Evolutionary conservation across 2,113 vertebrate species (phyloP).

Genomic region (Megaceryle torquata): DNA sequence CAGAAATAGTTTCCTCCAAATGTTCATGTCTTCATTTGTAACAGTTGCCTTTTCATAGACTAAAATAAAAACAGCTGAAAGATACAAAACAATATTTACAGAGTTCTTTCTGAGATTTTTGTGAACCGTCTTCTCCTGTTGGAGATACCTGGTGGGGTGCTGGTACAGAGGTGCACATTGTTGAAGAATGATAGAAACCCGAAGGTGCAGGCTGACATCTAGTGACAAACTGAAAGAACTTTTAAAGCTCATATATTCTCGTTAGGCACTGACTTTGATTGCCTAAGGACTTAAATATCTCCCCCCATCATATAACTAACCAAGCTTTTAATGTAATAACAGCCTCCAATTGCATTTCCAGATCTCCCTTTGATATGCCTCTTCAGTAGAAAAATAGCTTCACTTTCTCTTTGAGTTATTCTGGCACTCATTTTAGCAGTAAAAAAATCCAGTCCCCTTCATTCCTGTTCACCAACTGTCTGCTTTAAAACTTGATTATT

Average conservation of each 20-base stretch:
- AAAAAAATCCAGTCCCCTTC: not conserved
- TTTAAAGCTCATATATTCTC: not conserved
- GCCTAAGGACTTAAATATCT: not conserved
- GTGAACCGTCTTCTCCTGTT: fast-evolving
- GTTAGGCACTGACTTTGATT: not conserved
- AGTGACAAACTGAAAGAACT: conserved; percentile 31
- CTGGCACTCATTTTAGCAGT: not conserved
- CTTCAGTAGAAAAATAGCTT: not conserved
- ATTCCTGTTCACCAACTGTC: not conserved
- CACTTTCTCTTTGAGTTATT: not conserved
- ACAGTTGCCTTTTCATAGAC: not conserved
- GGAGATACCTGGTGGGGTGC: not conserved
- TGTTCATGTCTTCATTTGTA: not conserved
- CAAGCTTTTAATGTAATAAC: not conserved
- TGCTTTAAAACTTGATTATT: conserved; percentile 18
- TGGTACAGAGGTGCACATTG: not conserved
- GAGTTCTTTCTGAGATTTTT: not conserved
- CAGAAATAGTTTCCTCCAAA: not conserved
- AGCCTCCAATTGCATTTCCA: not conserved
- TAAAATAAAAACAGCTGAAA: conserved; percentile 37
- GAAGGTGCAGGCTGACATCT: conserved; percentile 52
- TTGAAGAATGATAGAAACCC: not conserved
- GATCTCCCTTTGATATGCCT: not conserved
- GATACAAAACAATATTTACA: not conserved
- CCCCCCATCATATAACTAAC: not conserved